Conservation (phyloP, 2,797 vertebrate genomes). For the Scyliorhinus canicula region DNA sequence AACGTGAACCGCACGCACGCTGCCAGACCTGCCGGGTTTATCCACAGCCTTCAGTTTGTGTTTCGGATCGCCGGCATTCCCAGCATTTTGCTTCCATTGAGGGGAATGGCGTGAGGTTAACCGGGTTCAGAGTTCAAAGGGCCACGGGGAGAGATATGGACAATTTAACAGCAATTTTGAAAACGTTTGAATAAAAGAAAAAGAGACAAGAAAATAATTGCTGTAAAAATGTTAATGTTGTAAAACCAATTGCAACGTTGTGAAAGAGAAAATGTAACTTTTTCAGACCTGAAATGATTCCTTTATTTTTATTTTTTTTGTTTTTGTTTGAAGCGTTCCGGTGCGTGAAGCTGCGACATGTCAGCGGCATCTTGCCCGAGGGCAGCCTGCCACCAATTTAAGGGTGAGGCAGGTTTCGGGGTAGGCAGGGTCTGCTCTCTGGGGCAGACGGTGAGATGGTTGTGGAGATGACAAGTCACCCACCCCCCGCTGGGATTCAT, state of each 20-base stretch:
- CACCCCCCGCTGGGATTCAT: background rate
- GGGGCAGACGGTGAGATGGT: background rate
- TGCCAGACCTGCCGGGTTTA: no score
- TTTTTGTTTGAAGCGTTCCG: background rate
- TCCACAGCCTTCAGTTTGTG: no score
- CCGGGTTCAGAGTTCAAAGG: background rate
- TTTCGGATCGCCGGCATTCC: no score
- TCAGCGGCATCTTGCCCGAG: background rate
- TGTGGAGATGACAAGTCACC: background rate
- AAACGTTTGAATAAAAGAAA: background rate
- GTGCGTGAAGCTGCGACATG: background rate
- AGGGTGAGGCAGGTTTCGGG: no score
- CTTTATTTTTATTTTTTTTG: background rate
- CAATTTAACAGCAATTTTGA: constrained; percentile 17
- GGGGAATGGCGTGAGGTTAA: background rate
- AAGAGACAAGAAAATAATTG: background rate
- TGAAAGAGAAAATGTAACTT: background rate
- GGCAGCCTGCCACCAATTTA: background rate
- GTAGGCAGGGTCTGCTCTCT: background rate
- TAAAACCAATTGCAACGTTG: background rate
- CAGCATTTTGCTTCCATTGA: background rate
- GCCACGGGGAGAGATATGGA: background rate
- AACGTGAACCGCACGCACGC: no score
- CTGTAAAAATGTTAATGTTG: constrained; percentile 2
- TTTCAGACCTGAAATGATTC: background rate